Evolutionary conservation across 2,797 vertebrate species (phyloP).

Genomic region (Discoglossus pictus): DNA sequence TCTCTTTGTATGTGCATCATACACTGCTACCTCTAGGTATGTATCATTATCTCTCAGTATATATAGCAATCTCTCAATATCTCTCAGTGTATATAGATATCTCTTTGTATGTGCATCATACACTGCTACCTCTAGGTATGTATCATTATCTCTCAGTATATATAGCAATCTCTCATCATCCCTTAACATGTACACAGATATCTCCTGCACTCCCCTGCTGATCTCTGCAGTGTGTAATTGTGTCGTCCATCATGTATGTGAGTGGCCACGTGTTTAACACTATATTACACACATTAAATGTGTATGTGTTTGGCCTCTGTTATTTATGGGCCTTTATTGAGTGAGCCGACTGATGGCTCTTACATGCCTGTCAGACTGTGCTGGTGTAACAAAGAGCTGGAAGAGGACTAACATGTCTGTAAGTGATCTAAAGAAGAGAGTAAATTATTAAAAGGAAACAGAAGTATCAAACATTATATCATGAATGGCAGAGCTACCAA

Average conservation of each 20-base stretch:
- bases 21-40: no score
- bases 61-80: background rate
- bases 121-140: no score
- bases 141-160: background rate
- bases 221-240: conserved; percentile 8
- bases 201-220: background rate
- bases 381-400: background rate
- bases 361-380: background rate
- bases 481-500: no score
- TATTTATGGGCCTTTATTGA: conserved; percentile 28
- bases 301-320: conserved; percentile 18
- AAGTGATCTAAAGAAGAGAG: no score
- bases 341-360: conserved; percentile 4
- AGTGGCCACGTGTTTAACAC: conserved; percentile 23
- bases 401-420: no score
- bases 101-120: no score
- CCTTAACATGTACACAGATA: no score
- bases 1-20: no score
- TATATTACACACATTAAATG: conserved; percentile 34
- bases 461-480: no score
- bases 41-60: background rate
- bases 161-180: background rate
- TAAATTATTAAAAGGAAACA: no score
- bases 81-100: no score
- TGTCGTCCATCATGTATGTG: conserved; percentile 36